Evolutionary conservation across 2,113 vertebrate genomes (phyloP).

Genomic region (Thalassoma bifasciatum): DNA sequence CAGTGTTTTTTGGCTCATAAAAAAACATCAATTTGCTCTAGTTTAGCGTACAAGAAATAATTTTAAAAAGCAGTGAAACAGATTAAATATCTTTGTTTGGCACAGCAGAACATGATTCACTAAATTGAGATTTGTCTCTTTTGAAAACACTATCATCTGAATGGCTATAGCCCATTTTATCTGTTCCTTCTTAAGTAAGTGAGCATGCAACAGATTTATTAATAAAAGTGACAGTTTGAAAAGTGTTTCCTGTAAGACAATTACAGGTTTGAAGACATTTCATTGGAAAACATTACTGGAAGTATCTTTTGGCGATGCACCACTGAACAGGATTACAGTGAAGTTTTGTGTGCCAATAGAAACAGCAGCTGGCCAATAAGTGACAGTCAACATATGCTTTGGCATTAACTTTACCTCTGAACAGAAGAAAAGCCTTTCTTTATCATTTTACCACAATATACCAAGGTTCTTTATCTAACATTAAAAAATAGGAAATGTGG

Average conservation of each 20-base stretch:
- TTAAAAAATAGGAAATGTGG: neutral
- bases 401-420: constrained; percentile 6
- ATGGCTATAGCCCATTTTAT: neutral
- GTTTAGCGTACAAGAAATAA: constrained; percentile 26
- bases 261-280: neutral
- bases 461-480: neutral
- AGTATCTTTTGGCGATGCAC: neutral
- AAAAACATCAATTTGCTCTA: constrained; percentile 18
- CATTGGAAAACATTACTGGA: neutral
- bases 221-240: neutral
- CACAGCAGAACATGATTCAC: constrained; percentile 13
- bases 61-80: constrained; percentile 24
- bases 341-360: constrained; percentile 7
- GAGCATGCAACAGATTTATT: neutral
- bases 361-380: constrained; percentile 15
- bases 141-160: constrained; percentile 1
- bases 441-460: constrained; percentile 8
- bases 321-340: constrained; percentile 5
- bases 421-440: constrained; percentile 21
- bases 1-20: constrained; percentile 40
- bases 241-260: constrained; percentile 8
- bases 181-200: constrained; percentile 19
- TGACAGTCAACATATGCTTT: neutral
- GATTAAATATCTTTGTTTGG: constrained; percentile 44
- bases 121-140: constrained; percentile 10